Base-by-base conservation (phyloP, 1,140 invertebrate genomes). In the Ceratina australensis region DNA sequence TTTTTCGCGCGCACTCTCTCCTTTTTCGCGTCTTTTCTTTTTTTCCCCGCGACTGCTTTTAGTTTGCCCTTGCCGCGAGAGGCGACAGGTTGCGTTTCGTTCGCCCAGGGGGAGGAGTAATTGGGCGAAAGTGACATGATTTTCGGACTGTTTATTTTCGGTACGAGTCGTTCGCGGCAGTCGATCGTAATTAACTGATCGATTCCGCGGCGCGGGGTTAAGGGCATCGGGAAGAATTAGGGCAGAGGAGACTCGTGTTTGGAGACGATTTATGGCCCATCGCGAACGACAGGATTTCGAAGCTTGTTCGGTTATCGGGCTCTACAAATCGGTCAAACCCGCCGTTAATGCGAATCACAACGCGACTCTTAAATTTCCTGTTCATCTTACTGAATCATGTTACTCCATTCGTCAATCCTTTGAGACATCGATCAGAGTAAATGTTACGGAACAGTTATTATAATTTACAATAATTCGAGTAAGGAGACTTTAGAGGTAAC, bases 241-340 rank as follows among this genome's bases (percentile, higher is more conserved):
- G 47, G 4, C 54, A 22, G 20, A 56, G 15, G 7, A 42, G 60
- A 28, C n/a, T 75, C 26, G 75, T 66, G 71, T 75, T 79, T 60
- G 42, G 60, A 26, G 67, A 72, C 75, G 77, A 80, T 82, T 76
- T 81, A 75, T 65, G 59, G 56, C 33, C 69, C 57, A 10, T 42
- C n/a, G 16, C 79, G 79, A 61, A 73, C 64, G 71, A 42, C 60
- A 66, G 64, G 71, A 49, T 74, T 83, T 79, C 73, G 42, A 60
- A 47, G 47, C 28, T 28, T 64, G 75, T 56, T 65, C 28, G 52
- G 33, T 67, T 60, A 22, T 33, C n/a, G 22, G 72, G 79, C 65
- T 18, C 47, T 72, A 63, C 67, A 76, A 76, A 77, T 77, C 54
- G 67, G 10, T 61, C 5, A 67, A 63, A 82, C 81, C 72, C 67